Evolutionary conservation across 1,140 invertebrate species (phyloP), one percentile per base, ranked within the genome.

Genomic region (Apocrypta bakeri): DNA sequence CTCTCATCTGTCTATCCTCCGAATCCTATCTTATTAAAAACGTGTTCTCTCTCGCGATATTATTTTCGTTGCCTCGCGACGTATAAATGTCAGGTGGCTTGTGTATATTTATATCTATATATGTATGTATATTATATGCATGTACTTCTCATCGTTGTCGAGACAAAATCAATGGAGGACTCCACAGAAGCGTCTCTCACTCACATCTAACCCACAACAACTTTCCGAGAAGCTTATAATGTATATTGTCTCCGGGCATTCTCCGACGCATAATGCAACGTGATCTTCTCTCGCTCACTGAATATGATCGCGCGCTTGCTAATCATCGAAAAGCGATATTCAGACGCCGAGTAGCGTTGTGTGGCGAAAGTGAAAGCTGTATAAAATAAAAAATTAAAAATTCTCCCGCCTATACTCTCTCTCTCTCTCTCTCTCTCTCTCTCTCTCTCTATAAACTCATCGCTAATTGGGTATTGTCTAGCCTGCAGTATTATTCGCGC

Each of bases 401-500:
- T 31, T 21, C 42, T 4, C 9, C 25, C 33, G 69, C 31, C 0
- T 21, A 68, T 17, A 40, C 31, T 7, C 17, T n/a, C n/a, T n/a
- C n/a, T 24, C 25, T 7, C 25, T 24, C 25, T 24, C 11, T 66
- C n/a, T 4, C 17, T 2, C 17, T 12, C 76, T 25, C 76, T 37
- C 66, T 69, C 76, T 40, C 61, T 6, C 37, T n/a, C 2, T 37
- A 37, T 37, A 9, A 4, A 37, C 33, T 4, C 21, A 1, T 21
- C 56, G 37, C 80, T 82, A 82, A 82, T 82, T 82, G 80, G 73
- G 29, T 42, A 82, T 82, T 82, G 80, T 82, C 4, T 4, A 21
- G 40, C 11, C 14, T 40, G 27, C 77, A 24, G 64, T 24, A 21
- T 66, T 48, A 40, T 48, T 27, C 24, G 64, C 42, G 42, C 27